Conservation (phyloP, 2,888 invertebrate species). For the Cremastinae sp. region DNA sequence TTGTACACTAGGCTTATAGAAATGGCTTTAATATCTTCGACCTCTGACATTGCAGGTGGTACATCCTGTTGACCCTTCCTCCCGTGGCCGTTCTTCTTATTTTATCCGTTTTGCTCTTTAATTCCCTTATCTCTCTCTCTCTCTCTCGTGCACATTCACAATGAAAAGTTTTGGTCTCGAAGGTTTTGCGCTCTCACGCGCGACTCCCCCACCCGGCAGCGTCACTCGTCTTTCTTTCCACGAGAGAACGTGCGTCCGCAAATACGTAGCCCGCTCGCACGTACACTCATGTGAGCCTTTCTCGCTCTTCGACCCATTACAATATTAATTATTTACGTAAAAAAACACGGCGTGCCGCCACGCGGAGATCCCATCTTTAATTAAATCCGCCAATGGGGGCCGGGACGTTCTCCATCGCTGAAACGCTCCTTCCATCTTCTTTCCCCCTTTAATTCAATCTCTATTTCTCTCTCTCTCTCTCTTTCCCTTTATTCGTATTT, state of each 20-base stretch:
- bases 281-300: conserved; percentile 35
- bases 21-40: conserved; percentile 62
- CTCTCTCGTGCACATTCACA: conserved; percentile 11
- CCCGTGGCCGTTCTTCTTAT: conserved; percentile 51
- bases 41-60: conserved; percentile 64
- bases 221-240: conserved; percentile 33
- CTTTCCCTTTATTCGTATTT: not conserved
- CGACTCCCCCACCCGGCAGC: conserved; percentile 28
- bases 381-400: conserved; percentile 73
- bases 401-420: conserved; percentile 40
- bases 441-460: not conserved
- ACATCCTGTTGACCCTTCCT: conserved; percentile 65
- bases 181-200: conserved; percentile 50
- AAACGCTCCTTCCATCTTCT: not conserved
- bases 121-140: conserved; percentile 48
- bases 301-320: conserved; percentile 69
- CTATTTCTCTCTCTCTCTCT: not conserved
- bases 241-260: conserved; percentile 34
- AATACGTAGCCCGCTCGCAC: conserved; percentile 29
- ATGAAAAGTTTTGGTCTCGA: conserved; percentile 36
- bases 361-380: conserved; percentile 75
- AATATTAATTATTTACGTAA: conserved; percentile 76
- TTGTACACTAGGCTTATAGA: conserved; percentile 44
- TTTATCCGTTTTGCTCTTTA: conserved; percentile 56
- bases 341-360: conserved; percentile 72